Evolutionary conservation across 2,797 vertebrate species (phyloP).

Genomic region (Leuciscus waleckii): DNA sequence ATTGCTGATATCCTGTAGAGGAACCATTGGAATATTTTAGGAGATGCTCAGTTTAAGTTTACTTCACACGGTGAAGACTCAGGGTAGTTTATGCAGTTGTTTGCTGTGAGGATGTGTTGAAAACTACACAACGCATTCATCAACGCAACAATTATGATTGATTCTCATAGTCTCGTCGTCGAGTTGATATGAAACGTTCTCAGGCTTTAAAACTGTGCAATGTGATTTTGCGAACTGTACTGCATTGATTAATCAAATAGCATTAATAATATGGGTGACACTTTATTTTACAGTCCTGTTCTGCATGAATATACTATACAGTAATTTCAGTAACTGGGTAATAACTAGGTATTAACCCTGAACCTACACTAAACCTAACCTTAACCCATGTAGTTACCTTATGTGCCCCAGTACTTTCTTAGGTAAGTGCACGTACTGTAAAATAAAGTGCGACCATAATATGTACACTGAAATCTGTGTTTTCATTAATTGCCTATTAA

Average conservation of each 20-base stretch:
- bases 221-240: neutral
- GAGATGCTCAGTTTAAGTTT: neutral
- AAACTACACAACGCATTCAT: slow-evolving; percentile 2
- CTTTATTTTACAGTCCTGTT: too few species aligned
- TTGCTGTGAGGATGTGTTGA: neutral
- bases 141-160: neutral
- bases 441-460: too few species aligned
- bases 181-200: neutral
- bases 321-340: too few species aligned
- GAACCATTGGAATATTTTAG: neutral
- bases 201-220: slow-evolving; percentile 31
- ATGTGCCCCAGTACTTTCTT: too few species aligned
- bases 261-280: neutral
- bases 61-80: neutral
- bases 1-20: neutral
- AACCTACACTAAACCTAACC: too few species aligned
- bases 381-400: too few species aligned
- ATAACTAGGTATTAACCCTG: too few species aligned
- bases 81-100: neutral
- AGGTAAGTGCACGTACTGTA: too few species aligned
- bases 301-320: too few species aligned
- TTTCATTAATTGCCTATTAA: neutral
- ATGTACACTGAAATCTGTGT: neutral
- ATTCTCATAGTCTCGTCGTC: neutral
- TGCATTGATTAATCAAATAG: slow-evolving; percentile 8